Evolutionary conservation across 1,140 invertebrate genomes (phyloP).

Genomic region (Heliconius melpomene): DNA sequence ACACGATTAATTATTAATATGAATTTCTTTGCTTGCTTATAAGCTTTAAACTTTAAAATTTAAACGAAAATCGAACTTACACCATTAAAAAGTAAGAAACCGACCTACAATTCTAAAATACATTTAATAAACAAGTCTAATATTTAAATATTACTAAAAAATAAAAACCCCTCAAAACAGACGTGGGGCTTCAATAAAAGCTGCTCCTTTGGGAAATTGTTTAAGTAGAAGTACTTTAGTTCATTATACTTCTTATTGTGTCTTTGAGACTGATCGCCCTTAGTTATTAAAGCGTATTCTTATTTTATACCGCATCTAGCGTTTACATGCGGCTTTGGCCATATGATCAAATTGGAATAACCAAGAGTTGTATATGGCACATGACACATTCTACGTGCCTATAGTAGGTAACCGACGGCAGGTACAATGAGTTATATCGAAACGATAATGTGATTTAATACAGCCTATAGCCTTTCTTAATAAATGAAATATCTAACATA

Average conservation of each 20-base stretch:
- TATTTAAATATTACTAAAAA: not conserved
- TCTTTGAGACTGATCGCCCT: not conserved
- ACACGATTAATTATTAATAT: too few species aligned
- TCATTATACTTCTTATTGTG: constrained; percentile 4
- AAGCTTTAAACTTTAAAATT: too few species aligned
- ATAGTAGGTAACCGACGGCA: too few species aligned
- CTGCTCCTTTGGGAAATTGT: not conserved
- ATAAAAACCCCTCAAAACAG: not conserved
- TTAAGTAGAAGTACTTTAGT: not conserved
- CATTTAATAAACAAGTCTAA: not conserved
- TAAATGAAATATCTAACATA: too few species aligned
- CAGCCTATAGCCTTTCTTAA: too few species aligned
- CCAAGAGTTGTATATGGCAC: too few species aligned
- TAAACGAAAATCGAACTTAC: not conserved
- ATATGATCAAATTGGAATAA: too few species aligned
- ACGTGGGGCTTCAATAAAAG: not conserved
- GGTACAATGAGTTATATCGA: too few species aligned
- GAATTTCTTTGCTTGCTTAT: too few species aligned
- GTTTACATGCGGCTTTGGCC: not conserved
- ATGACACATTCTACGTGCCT: too few species aligned
- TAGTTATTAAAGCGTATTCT: not conserved
- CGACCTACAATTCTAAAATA: not conserved
- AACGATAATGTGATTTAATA: too few species aligned
- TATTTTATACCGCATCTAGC: not conserved
- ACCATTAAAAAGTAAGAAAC: not conserved